Conservation (phyloP, 2,113 vertebrate genomes). For the Bos indicus region DNA sequence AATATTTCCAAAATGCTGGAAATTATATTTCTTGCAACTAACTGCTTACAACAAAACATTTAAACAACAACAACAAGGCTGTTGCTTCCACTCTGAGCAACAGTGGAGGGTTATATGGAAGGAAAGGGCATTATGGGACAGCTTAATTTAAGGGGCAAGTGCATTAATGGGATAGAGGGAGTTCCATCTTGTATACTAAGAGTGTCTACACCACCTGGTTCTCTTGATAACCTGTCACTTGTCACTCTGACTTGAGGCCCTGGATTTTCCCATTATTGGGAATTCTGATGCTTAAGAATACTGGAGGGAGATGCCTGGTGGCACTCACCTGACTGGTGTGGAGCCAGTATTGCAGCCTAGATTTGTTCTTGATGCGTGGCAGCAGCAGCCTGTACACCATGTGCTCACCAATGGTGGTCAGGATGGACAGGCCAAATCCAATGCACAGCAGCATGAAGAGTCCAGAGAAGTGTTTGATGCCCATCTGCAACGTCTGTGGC, state of each 20-base stretch:
- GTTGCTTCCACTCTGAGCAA: not conserved
- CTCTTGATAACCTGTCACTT: not conserved
- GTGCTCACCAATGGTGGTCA: conserved; percentile 95
- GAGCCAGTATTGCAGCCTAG: conserved; percentile 94
- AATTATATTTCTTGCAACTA: not conserved
- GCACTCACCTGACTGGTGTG: conserved; percentile 94
- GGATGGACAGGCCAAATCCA: conserved; percentile 92
- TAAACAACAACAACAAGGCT: not conserved
- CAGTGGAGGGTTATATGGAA: not conserved
- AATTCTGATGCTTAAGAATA: not conserved
- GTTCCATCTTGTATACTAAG: rapidly evolving
- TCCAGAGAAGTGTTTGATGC: conserved; percentile 97
- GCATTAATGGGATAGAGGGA: not conserved
- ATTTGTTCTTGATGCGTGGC: conserved; percentile 91
- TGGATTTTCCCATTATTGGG: not conserved
- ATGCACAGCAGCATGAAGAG: conserved; percentile 96
- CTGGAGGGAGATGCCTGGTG: rapidly evolving
- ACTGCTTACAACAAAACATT: not conserved
- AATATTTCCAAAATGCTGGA: not conserved
- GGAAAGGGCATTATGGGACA: not conserved
- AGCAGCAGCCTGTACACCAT: conserved; percentile 91
- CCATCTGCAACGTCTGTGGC: conserved; percentile 96
- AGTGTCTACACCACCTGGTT: not conserved
- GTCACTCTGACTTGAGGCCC: not conserved
- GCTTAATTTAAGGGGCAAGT: not conserved